Conservation (phyloP, 2,113 vertebrate species). For the Caracal caracal region DNA sequence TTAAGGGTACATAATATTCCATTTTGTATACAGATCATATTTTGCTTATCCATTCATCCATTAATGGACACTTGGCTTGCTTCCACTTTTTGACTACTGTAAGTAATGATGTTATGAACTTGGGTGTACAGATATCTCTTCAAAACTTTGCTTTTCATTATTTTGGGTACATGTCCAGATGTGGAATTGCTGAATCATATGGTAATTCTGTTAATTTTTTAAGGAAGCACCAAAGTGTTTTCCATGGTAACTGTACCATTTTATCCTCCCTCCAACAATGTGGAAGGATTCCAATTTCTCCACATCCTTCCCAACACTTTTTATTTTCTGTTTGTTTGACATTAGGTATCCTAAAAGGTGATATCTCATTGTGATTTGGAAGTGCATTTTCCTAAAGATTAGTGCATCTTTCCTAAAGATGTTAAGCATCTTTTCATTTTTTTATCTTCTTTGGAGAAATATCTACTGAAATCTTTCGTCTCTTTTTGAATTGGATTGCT, state of each 20-base stretch:
- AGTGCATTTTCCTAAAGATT: neutral
- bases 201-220: neutral
- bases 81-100: neutral
- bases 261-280: neutral
- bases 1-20: neutral
- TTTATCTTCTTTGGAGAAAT: neutral
- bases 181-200: neutral
- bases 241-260: neutral
- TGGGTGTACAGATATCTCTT: neutral
- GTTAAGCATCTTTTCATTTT: neutral
- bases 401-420: neutral
- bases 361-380: neutral
- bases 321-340: neutral
- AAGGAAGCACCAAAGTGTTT: neutral
- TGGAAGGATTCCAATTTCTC: neutral
- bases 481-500: neutral
- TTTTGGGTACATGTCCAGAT: neutral
- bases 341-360: neutral
- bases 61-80: neutral
- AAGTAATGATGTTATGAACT: neutral
- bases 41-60: neutral
- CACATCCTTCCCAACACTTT: neutral
- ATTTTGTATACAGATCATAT: neutral
- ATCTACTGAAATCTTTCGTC: neutral
- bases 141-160: neutral